Conservation (phyloP, 2,888 invertebrate species). For the Noctua fimbriata region DNA sequence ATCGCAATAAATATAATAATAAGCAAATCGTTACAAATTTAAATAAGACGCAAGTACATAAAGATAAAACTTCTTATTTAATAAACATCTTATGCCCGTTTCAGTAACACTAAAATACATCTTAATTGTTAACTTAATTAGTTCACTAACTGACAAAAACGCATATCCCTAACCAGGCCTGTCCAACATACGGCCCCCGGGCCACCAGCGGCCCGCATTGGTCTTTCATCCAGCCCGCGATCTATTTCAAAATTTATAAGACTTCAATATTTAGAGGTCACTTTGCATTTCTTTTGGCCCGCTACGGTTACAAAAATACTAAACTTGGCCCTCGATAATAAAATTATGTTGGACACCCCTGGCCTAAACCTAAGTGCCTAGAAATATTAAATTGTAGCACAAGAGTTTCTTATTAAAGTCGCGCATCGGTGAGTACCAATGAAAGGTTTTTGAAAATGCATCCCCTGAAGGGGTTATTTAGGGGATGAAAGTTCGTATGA, state of each 20-base stretch:
- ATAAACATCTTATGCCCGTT: background rate
- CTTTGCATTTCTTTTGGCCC: no score
- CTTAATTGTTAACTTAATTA: background rate
- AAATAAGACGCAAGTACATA: background rate
- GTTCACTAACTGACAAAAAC: background rate
- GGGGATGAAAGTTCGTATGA: background rate
- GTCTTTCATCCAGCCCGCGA: no score
- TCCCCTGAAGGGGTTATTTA: background rate
- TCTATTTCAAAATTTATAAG: no score
- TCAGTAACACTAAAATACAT: background rate
- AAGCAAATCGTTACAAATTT: conserved; percentile 7
- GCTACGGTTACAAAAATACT: no score
- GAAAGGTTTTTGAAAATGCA: background rate
- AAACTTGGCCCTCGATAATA: no score
- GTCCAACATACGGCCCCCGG: no score
- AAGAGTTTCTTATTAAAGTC: no score
- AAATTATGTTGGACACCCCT: no score
- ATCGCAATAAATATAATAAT: conserved; percentile 55
- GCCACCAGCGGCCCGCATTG: no score
- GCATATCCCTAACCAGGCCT: no score
- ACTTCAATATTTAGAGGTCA: no score
- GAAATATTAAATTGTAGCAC: background rate
- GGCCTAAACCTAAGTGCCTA: background rate
- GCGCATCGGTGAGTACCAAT: background rate
- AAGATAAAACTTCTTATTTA: conserved; percentile 6